These are phyloP conservation scores for Bombyx mandarina DNA, from an alignment of 1,140 invertebrate species.

Conservation along the genomic window DNA sequence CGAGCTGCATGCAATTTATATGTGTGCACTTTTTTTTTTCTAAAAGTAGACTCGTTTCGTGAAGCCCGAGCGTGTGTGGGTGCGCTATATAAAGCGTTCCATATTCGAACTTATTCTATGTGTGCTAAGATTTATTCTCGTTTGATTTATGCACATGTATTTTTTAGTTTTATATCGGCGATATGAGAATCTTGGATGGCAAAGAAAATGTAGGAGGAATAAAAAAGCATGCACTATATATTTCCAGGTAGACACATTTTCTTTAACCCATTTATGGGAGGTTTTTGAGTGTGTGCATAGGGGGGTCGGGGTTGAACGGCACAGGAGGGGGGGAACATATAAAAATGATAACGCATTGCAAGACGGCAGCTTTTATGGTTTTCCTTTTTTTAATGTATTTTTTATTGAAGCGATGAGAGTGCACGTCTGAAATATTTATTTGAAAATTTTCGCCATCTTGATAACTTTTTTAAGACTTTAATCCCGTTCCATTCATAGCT, in stretches of 20 bases:
- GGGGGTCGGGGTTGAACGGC: conserved; percentile 30
- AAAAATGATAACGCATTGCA: conserved; percentile 71
- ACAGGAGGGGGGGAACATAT: conserved; percentile 50
- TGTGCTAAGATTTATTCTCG: conserved; percentile 20
- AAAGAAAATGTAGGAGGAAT: conserved; percentile 66
- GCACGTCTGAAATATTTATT: conserved; percentile 9
- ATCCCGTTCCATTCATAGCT: too few relatives aligned
- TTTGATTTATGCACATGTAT: conserved; percentile 46
- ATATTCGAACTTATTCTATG: conserved; percentile 22
- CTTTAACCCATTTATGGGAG: conserved; percentile 69
- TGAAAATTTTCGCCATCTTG: too few relatives aligned
- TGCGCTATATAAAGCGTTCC: conserved; percentile 37
- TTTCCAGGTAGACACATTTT: conserved; percentile 72
- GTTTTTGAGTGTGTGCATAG: conserved; percentile 50
- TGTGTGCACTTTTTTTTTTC: conserved; percentile 66
- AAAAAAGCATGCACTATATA: conserved; percentile 68
- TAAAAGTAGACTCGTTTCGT: not conserved
- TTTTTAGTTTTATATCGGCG: conserved; percentile 71
- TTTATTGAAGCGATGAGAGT: conserved; percentile 53
- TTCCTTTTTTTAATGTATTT: conserved; percentile 67
- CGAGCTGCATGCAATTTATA: conserved; percentile 67
- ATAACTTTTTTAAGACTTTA: too few relatives aligned
- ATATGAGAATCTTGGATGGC: conserved; percentile 70
- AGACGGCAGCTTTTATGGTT: conserved; percentile 71
- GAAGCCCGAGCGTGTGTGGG: conserved; percentile 29